Base-by-base conservation (phyloP, 1,140 invertebrate species). In the Triops cancriformis region DNA sequence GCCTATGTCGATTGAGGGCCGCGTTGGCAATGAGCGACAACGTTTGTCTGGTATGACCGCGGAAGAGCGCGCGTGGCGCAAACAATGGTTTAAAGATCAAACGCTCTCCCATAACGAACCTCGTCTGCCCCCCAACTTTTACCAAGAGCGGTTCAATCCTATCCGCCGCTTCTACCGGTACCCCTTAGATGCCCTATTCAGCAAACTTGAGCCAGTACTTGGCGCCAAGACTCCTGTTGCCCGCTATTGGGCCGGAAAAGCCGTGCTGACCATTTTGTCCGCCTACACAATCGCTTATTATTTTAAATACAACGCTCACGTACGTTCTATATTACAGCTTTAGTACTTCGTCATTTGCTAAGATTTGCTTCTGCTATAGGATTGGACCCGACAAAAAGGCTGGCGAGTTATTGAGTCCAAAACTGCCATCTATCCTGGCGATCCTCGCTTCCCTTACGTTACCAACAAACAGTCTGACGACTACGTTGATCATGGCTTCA, bases 81-180 rank as follows among this genome's bases (percentile, higher is more conserved):
- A 89, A 80, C 89, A 94, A 83, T 96, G 90, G 89, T 80, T 95
- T 1, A 90, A 94, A 83, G 93, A 94, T 86, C 93, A 94, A 86
- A 82, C 89, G 80, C 85, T 96, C 43, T 84, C 89, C 73, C 86
- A 88, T 18, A 89, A 91, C 75, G 94, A 95, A 82, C 92, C 94
- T 0, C 83, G 88, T 42, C 81, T 87, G 79, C 87, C 91, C 0
- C 88, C 90, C 12, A 87, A 90, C 82, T 89, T 90, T 76, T 90
- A 91, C 82, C 86, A 85, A 81, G 87, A 91, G 83, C 86, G 89
- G 43, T 88, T 88, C 76, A 96, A 96, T 84, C 90, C 91, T 10
- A 91, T 96, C 77, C 88, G 92, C 81, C 87, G 93, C 79, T 85
- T 91, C 73, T 94, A 94, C 81, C 88, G 88, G 77, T 86, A 83